These are phyloP conservation scores for Abrostola tripartita DNA, from an alignment of 2,888 invertebrate genomes.

Conservation along the genomic window DNA sequence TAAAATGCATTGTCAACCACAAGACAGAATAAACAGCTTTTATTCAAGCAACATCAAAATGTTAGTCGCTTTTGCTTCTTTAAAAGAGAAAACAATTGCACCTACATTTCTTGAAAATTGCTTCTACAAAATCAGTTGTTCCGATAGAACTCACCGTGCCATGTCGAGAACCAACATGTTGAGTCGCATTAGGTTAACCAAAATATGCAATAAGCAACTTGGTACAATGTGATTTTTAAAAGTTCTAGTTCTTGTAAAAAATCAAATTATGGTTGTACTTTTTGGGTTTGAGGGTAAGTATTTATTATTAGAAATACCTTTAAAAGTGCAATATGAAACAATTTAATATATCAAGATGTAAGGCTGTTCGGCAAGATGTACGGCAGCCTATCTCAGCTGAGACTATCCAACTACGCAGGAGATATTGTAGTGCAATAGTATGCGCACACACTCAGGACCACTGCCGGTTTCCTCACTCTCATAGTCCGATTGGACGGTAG, in stretches of 20 bases:
- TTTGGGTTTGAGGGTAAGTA: neutral
- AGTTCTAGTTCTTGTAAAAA: neutral
- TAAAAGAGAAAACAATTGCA: constrained; percentile 27
- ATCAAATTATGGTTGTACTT: neutral
- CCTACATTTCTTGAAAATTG: constrained; percentile 23
- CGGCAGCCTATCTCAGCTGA: no score
- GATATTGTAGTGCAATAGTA: no score
- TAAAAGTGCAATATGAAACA: no score
- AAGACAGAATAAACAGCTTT: constrained; percentile 10
- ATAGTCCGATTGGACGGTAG: no score
- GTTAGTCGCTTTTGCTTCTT: constrained; percentile 16
- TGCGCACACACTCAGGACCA: no score
- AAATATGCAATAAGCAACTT: neutral
- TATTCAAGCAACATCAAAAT: constrained; percentile 12
- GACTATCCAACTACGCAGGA: no score
- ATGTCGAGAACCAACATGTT: constrained; percentile 16
- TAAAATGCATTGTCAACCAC: neutral
- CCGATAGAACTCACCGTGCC: constrained; percentile 10
- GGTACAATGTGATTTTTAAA: neutral
- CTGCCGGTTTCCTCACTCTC: no score
- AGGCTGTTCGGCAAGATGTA: no score
- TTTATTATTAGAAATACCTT: no score
- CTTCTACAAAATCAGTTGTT: constrained; percentile 17
- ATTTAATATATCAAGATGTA: no score
- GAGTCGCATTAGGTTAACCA: neutral